A percentile compares a stretch with the other conserved stretches of the same genome.
These are phyloP conservation scores for Troides oblongomaculatus DNA, from an alignment of 2,888 invertebrate species.

Conservation along the genomic window DNA sequence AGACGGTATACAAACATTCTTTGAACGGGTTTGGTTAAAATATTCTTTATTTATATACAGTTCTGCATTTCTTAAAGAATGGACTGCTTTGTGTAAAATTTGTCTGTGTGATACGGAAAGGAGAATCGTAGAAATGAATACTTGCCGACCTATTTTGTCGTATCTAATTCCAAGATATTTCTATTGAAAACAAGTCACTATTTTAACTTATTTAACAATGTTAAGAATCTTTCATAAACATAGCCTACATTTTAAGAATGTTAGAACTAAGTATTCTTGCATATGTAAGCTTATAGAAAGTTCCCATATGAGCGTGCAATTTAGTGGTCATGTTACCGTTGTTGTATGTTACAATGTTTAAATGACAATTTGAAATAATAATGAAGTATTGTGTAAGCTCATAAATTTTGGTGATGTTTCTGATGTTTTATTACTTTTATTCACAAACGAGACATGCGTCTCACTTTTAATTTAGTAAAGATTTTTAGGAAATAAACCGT, in stretches of 20 bases:
- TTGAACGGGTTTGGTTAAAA: slow-evolving; percentile 23
- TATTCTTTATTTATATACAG: slow-evolving; percentile 27
- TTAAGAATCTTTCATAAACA: neutral
- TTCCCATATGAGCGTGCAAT: neutral
- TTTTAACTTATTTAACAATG: slow-evolving; percentile 4
- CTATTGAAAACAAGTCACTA: slow-evolving; percentile 5
- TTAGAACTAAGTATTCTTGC: neutral
- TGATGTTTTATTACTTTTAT: no score
- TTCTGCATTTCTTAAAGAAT: slow-evolving; percentile 27
- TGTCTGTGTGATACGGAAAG: slow-evolving; percentile 21
- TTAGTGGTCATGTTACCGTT: neutral
- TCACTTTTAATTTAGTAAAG: no score
- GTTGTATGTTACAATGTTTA: no score
- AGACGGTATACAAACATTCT: slow-evolving; percentile 23
- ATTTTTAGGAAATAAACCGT: no score
- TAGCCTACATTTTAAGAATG: neutral
- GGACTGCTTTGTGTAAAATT: slow-evolving; percentile 28
- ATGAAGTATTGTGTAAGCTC: no score
- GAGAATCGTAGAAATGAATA: slow-evolving; percentile 22
- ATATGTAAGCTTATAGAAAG: neutral
- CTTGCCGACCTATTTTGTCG: slow-evolving; percentile 20
- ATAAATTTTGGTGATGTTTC: no score
- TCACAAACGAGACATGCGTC: no score
- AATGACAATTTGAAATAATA: no score
- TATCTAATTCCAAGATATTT: slow-evolving; percentile 16